Evolutionary conservation across 2,888 invertebrate species (phyloP), one percentile per base, ranked within the genome.

Genomic region (Latrodectus hesperus): DNA sequence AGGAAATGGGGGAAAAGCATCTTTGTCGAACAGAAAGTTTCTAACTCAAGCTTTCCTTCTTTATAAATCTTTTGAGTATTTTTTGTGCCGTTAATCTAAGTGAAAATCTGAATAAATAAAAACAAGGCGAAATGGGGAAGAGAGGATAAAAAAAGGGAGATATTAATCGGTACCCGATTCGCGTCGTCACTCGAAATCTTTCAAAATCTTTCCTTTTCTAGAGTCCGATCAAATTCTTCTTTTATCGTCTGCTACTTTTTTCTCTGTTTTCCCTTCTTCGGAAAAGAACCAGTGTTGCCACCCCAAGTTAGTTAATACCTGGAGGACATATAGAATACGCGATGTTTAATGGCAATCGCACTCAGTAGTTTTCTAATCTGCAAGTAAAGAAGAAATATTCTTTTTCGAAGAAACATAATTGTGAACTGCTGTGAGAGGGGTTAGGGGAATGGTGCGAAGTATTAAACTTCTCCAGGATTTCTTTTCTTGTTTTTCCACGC

Each of bases 261-360:
- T n/a, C 16, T 14, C 16, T 38, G 70, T 70, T 2, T 38, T 38
- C 16, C 49, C 71, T 71, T 22, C 26, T 51, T 53, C n/a, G 14
- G 14, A 75, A 16, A 64, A 51, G 65, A 65, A 17, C n/a, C 38
- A 16, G 51, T 51, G 65, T 67, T 26, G 53, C 68, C 71, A 78
- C 68, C 64, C 16, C 14, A 55, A 83, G 71, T 78, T 84, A 16
- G 75, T 78, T 84, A 84, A 84, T 84, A 84, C 84, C 84, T 84
- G 84, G 67, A 84, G 84, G 84, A 76, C 78, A 84, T 75, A 49
- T 17, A 38, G 60, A 38, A 60, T 60, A 22, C 75, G 26, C 64
- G 73, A 38, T 74, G 74, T 82, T 81, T 53, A 72, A 49, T 49
- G 79, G 79, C 53, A 76, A 67, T 49, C 38, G 79, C 53, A 65